Percentiles rank a stretch among this genome's conserved stretches.
These are phyloP conservation scores for Ochropleura leucogaster DNA, from an alignment of 2,888 invertebrate genomes.

Conservation along the genomic window DNA sequence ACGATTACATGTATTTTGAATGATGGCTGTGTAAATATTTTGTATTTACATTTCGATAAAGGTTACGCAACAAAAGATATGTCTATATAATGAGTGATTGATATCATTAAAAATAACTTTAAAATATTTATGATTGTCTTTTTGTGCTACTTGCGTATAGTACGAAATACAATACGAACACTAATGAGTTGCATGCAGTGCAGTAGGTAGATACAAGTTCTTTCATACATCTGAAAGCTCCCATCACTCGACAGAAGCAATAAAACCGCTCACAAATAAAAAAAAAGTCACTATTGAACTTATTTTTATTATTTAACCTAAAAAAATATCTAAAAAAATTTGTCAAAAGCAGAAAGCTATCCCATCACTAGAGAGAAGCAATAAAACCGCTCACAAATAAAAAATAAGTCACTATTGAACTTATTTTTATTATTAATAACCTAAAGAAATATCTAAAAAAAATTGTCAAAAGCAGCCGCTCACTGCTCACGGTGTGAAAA, in stretches of 20 bases:
- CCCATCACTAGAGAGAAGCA: background rate
- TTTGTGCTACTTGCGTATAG: background rate
- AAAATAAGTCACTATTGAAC: background rate
- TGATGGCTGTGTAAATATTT: no score
- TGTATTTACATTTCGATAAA: conserved; percentile 19
- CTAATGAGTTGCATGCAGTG: background rate
- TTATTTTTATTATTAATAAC: background rate
- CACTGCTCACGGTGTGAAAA: background rate
- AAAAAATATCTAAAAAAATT: background rate
- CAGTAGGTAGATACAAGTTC: background rate
- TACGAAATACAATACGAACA: conserved; percentile 13
- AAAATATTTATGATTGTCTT: background rate
- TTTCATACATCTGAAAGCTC: conserved; percentile 1
- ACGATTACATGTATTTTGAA: background rate
- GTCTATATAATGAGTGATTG: background rate
- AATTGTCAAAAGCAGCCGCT: background rate
- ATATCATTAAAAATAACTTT: background rate
- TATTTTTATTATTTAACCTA: background rate
- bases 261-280: background rate
- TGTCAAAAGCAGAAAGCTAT: no score
- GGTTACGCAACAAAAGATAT: conserved; percentile 4
- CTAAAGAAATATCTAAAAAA: background rate
- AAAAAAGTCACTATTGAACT: background rate
- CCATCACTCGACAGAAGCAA: background rate
- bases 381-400: background rate